Percentiles rank a stretch among this genome's conserved stretches.
Evolutionary conservation across 2,797 vertebrate genomes (phyloP).

Genomic region (Sarcophilus harrisii): DNA sequence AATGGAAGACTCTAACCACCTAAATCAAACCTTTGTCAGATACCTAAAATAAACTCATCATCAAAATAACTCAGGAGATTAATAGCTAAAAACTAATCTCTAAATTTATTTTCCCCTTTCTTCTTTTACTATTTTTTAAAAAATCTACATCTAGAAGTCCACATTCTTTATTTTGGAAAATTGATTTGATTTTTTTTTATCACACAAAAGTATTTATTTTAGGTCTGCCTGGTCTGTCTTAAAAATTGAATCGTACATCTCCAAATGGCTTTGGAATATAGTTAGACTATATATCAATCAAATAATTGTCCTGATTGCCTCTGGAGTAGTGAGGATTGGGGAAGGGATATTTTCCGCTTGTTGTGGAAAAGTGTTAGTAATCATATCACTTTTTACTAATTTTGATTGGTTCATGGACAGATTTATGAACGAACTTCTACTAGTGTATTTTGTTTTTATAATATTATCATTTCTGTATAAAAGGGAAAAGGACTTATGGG

Average conservation of each 20-base stretch:
- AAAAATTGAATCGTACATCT: background rate
- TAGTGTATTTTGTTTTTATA: background rate
- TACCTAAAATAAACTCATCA: fast-evolving
- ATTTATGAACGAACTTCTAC: background rate
- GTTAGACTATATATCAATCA: background rate
- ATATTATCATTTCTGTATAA: background rate
- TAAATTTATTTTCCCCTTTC: background rate
- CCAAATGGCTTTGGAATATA: background rate
- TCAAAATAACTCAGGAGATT: background rate
- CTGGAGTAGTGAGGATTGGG: background rate
- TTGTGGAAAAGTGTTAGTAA: background rate
- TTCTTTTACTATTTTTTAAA: background rate
- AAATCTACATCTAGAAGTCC: background rate
- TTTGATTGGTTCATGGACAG: background rate
- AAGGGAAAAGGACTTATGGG: too few species aligned
- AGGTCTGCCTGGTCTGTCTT: background rate
- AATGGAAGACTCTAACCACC: background rate
- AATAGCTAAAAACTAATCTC: background rate
- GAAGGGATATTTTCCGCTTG: background rate
- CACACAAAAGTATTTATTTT: background rate
- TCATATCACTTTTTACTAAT: background rate
- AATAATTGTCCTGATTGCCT: background rate
- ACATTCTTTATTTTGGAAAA: background rate
- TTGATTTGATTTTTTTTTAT: background rate
- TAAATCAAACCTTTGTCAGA: conserved; percentile 36